Base-by-base conservation (phyloP, 2,797 vertebrate genomes). In the Petrocephalus schoutedeni region DNA sequence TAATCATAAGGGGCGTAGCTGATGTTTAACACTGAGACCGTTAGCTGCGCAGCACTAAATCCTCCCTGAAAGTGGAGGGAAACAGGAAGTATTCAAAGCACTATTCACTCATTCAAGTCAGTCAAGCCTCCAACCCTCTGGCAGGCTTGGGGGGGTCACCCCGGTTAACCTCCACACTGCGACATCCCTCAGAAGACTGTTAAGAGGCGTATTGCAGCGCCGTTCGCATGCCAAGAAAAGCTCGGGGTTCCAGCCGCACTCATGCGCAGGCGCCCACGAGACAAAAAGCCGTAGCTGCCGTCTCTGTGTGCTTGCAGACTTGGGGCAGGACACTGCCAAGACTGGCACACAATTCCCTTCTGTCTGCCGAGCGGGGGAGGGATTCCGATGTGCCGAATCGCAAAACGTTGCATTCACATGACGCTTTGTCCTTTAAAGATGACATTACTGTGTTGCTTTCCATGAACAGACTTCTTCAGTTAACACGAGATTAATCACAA, bases 281-380 rank as follows among this genome's bases (percentile, higher is more conserved):
- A 45, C 16, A 80, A 16, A 54, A 84, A 84, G 51, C 61, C 7
- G 21, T 54, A 51, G 61, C 49, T 28, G 64, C 12, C n/a, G 10
- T 23, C 53, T 6, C 59, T 16, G 61, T 54, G n/a, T 77, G 56
- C 74, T 23, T 28, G n/a, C 58, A 67, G 41, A 23, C 67, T 77
- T 16, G 9, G 21, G 21, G n/a, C 6, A 7, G 7, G 61, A 36
- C 32, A 28, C 67, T 77, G 86, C 86, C 86, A 87, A 53, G 61
- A 77, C 51, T 6, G 41, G 51, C 57, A 67, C 36, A 86, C 59
- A 86, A 53, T 86, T 53, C 86, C 51, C 23, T 36, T 56, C 49
- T 77, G 86, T 87, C 51, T 87, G 86, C 23, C 5, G 67, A 77
- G 53, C 57, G 77, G 54, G 59, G 85, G 77, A 88, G 77, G n/a